phyloP scores from a whole-genome alignment of 2,113 vertebrate species.

The Promerops cafer region DNA sequence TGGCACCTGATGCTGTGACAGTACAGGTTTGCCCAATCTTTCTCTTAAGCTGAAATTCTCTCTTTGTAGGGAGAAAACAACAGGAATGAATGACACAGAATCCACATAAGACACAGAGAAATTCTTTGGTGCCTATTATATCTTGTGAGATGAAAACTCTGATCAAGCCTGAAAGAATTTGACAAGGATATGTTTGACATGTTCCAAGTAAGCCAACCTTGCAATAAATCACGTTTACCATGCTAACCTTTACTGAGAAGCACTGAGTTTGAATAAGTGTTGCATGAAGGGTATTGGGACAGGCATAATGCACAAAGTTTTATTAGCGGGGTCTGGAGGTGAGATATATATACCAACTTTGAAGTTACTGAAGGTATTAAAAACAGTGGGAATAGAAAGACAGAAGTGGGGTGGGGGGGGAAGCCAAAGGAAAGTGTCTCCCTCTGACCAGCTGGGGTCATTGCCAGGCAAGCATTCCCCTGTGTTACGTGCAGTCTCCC shows the following conservation, averaged over 20 bases:
- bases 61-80: neutral
- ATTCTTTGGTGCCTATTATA: neutral
- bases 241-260: neutral
- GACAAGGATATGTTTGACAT: neutral
- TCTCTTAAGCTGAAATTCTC: neutral
- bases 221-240: neutral
- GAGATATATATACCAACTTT: neutral
- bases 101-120: neutral
- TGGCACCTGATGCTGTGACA: neutral
- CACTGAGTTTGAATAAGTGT: neutral
- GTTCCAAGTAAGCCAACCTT: neutral
- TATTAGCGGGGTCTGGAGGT: neutral
- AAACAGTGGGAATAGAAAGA: neutral
- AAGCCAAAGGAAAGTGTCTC: neutral
- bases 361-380: neutral
- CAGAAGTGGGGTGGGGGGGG: fast-evolving
- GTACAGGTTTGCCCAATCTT: neutral
- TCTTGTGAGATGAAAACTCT: neutral
- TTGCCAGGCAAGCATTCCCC: neutral
- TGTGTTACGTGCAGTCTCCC: fast-evolving
- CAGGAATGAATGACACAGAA: neutral
- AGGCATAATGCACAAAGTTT: neutral
- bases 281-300: neutral
- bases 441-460: neutral
- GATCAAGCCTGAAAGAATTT: neutral